A percentile compares a stretch with the other conserved stretches of the same genome.
phyloP scores from a whole-genome alignment of 37 sponge, comb jelly and placozoan species.

The Oopsacas minuta region DNA sequence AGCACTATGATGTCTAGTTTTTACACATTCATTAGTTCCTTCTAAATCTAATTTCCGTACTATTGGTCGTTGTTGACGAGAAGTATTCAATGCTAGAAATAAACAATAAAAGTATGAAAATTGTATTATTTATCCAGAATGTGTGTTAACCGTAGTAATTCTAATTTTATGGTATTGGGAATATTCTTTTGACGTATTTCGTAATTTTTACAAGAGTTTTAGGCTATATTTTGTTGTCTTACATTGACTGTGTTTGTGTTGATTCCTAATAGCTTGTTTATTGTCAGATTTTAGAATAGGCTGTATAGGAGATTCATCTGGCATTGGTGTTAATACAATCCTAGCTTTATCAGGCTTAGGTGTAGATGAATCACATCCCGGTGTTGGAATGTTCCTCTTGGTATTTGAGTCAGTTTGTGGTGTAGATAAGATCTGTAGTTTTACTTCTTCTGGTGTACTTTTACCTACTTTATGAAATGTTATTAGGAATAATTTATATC shows the following conservation, averaged over 20 bases:
- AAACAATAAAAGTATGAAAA: too few species aligned
- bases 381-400: background rate
- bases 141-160: too few species aligned
- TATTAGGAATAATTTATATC: too few species aligned
- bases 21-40: background rate
- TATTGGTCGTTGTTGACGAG: background rate
- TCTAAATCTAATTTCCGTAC: background rate
- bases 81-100: background rate
- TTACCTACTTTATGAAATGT: too few species aligned
- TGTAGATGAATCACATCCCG: conserved; percentile 40
- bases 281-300: background rate
- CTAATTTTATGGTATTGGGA: too few species aligned
- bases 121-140: too few species aligned
- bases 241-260: background rate
- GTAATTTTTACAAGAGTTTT: too few species aligned
- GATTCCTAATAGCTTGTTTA: background rate
- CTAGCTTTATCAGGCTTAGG: conserved; percentile 26
- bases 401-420: background rate
- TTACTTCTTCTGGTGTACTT: too few species aligned
- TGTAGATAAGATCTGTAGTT: too few species aligned
- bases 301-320: conserved; percentile 19
- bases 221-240: too few species aligned
- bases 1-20: background rate
- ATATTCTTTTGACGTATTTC: too few species aligned
- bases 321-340: background rate